A percentile compares a stretch with the other conserved stretches of the same genome.
phyloP scores from a whole-genome alignment of 2,797 vertebrate genomes.

The Sebastolobus alascanus region DNA sequence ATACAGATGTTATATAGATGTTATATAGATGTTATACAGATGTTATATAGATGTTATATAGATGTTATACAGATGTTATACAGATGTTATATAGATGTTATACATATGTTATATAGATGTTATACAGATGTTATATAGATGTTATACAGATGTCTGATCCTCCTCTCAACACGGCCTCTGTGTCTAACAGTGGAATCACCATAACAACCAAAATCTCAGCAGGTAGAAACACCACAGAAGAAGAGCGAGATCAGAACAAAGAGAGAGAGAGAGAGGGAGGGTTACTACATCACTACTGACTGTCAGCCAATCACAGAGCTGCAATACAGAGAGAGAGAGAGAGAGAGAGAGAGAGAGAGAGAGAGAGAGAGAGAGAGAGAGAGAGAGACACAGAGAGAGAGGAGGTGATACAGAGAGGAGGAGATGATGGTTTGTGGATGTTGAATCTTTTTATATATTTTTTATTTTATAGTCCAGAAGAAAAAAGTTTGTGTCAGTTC shows the following conservation, averaged over 20 bases:
- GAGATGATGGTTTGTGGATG: background rate
- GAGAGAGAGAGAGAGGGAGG: background rate
- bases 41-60: no score
- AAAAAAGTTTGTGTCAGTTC: constrained; percentile 28
- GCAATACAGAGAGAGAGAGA: background rate
- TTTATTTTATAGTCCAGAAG: background rate
- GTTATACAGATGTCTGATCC: no score
- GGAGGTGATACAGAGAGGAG: background rate
- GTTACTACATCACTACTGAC: background rate
- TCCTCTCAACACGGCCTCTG: no score
- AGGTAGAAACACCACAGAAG: background rate
- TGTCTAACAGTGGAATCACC: no score
- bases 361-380: background rate
- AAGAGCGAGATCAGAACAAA: no score
- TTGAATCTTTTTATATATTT: constrained; percentile 17
- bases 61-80: no score
- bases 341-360: background rate
- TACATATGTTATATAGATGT: no score
- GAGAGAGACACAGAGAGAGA: background rate
- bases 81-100: no score
- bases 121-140: no score
- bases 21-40: no score
- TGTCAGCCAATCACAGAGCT: constrained; percentile 45
- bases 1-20: no score
- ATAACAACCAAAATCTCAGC: background rate